Percentiles rank a stretch among this genome's conserved stretches.
phyloP scores from a whole-genome alignment of 2,113 vertebrate species.

The Haemorhous mexicanus region DNA sequence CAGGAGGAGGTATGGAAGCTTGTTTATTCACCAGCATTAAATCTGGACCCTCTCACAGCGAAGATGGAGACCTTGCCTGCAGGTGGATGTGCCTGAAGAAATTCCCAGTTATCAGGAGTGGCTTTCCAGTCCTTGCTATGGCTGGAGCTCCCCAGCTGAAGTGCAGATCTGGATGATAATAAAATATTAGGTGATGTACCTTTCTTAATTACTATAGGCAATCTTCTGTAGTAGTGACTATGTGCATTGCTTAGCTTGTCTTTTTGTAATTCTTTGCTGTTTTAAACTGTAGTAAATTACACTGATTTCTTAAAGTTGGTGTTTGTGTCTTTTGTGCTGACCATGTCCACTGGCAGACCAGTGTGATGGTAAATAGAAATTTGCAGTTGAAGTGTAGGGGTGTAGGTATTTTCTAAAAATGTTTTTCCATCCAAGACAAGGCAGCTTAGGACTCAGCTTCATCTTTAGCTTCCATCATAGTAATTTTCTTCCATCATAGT shows the following conservation, averaged over 20 bases:
- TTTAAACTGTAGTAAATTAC: neutral
- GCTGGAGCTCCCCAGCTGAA: neutral
- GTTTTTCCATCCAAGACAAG: neutral
- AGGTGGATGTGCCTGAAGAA: neutral
- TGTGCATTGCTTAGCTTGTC: neutral
- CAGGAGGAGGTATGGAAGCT: neutral
- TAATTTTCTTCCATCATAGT: neutral
- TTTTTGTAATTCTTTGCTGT: neutral
- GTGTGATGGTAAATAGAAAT: neutral
- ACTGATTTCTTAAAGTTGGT: neutral
- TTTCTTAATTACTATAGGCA: neutral
- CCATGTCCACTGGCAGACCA: neutral
- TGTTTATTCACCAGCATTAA: neutral
- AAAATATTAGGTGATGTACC: neutral
- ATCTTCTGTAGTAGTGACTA: neutral
- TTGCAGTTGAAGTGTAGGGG: neutral
- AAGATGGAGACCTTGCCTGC: neutral
- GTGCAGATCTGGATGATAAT: neutral
- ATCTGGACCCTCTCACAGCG: neutral
- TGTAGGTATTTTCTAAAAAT: neutral
- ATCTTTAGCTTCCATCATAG: neutral
- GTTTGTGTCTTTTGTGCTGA: neutral
- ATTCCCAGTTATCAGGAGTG: neutral
- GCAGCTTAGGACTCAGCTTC: neutral
- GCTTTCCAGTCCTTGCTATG: neutral